Conservation (phyloP, 2,113 vertebrate species). For the Callithrix jacchus region DNA sequence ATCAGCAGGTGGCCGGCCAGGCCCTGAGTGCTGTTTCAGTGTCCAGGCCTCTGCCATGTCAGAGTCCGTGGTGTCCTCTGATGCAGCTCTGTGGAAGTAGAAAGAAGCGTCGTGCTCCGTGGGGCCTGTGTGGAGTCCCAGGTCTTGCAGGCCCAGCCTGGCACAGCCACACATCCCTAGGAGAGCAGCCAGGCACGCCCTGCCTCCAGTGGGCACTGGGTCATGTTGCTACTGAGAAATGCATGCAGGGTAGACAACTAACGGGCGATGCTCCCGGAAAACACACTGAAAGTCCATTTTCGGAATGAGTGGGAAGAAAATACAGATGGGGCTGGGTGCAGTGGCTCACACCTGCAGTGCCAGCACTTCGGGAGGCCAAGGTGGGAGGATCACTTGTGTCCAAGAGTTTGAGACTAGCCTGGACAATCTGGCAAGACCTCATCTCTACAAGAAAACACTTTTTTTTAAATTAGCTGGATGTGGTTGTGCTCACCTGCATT, state of each 20-base stretch:
- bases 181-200: fast-evolving
- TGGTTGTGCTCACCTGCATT: no score
- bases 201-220: no score
- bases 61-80: fast-evolving
- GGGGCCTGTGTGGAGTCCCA: not conserved
- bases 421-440: no score
- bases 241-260: not conserved
- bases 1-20: not conserved
- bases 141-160: not conserved
- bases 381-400: no score
- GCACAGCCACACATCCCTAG: not conserved
- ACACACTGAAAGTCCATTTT: not conserved
- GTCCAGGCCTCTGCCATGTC: not conserved
- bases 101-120: not conserved
- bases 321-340: no score
- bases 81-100: not conserved
- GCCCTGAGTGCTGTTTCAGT: no score
- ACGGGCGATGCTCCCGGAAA: not conserved
- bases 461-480: no score
- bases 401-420: no score
- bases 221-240: not conserved
- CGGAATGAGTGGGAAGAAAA: not conserved
- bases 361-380: no score
- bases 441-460: no score
- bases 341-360: no score